These are phyloP conservation scores for Nematolebias whitei DNA, from an alignment of 2,113 vertebrate species.

Conservation along the genomic window DNA sequence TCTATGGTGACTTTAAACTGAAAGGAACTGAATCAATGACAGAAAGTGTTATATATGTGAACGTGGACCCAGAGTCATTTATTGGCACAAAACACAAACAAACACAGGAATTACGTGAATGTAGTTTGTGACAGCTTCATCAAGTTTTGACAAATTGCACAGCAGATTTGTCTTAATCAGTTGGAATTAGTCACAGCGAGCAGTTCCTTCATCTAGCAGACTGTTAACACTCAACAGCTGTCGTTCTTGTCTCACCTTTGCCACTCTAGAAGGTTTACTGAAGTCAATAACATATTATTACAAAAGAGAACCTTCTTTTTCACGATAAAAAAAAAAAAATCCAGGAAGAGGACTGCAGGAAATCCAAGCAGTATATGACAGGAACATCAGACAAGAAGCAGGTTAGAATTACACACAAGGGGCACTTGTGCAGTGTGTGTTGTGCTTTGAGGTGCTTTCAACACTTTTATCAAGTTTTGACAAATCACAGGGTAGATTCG, in stretches of 20 bases:
- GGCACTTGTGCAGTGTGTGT: neutral
- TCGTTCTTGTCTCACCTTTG: neutral
- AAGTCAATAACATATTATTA: neutral
- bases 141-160: conserved; percentile 4
- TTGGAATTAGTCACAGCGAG: conserved; percentile 8
- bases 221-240: neutral
- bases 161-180: neutral
- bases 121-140: neutral
- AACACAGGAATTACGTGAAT: neutral
- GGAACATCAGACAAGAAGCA: neutral
- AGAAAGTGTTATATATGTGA: no score
- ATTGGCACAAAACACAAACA: neutral
- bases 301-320: neutral
- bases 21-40: no score
- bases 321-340: no score
- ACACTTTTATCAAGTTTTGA: conserved; percentile 12
- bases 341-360: neutral
- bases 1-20: no score
- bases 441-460: neutral
- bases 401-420: neutral
- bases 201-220: neutral
- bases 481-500: neutral
- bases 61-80: no score
- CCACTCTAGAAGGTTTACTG: neutral
- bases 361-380: neutral